Evolutionary conservation across 2,797 vertebrate species (phyloP).

Genomic region (Cirrhinus molitorella): DNA sequence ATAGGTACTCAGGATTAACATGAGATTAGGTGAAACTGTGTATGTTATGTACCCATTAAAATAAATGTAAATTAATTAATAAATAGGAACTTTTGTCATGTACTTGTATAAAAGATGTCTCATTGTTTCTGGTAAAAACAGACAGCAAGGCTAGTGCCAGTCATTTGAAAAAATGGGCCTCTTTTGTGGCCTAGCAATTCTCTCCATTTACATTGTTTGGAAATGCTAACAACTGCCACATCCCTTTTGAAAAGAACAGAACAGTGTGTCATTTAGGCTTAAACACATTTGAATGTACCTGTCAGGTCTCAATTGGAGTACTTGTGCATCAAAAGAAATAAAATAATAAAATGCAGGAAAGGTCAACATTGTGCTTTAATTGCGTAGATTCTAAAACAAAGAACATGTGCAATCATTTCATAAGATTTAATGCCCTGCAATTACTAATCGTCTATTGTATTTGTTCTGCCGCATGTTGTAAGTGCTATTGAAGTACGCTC

Average conservation of each 20-base stretch:
- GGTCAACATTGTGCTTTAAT: constrained; percentile 4
- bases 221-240: constrained; percentile 14
- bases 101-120: not conserved
- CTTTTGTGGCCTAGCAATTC: not conserved
- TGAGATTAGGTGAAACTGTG: no score
- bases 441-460: not conserved
- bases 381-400: constrained; percentile 39
- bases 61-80: no score
- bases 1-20: no score
- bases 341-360: constrained; percentile 26
- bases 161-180: constrained; percentile 1
- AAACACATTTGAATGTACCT: constrained; percentile 30
- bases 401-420: constrained; percentile 22
- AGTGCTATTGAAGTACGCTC: not conserved
- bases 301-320: constrained; percentile 25
- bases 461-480: not conserved
- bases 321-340: constrained; percentile 12
- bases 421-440: constrained; percentile 15
- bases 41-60: no score
- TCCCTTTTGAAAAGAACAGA: constrained; percentile 12
- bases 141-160: not conserved
- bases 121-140: not conserved
- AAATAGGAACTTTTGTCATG: not conserved
- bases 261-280: constrained; percentile 29
- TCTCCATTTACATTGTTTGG: not conserved